These are phyloP conservation scores for Rhagophthalmus giganteus DNA, from an alignment of 2,888 invertebrate species.

Conservation along the genomic window DNA sequence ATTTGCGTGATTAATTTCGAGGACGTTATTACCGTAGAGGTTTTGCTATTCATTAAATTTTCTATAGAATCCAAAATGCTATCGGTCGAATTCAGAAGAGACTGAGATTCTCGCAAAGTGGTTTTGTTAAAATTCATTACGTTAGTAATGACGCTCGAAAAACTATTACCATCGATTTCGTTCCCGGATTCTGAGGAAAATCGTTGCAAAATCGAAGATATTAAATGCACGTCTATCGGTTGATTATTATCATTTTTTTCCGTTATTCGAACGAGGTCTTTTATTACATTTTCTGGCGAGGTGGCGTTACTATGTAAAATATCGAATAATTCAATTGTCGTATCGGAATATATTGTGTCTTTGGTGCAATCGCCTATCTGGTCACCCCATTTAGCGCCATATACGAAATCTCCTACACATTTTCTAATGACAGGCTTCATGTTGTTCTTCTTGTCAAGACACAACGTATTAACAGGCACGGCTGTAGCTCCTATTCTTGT, in stretches of 20 bases:
- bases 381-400: conserved; percentile 60
- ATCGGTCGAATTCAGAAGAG: conserved; percentile 65
- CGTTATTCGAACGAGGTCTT: conserved; percentile 7
- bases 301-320: conserved; percentile 8
- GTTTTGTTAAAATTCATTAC: conserved; percentile 58
- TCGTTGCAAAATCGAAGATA: conserved; percentile 6
- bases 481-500: conserved; percentile 57
- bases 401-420: conserved; percentile 60
- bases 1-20: conserved; percentile 29
- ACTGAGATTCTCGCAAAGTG: conserved; percentile 46
- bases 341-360: conserved; percentile 6
- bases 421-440: conserved; percentile 61
- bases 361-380: conserved; percentile 9
- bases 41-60: conserved; percentile 53
- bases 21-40: conserved; percentile 3
- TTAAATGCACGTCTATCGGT: conserved; percentile 14
- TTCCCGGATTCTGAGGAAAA: not conserved
- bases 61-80: conserved; percentile 63
- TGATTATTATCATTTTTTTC: not conserved
- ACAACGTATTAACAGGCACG: conserved; percentile 53
- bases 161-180: conserved; percentile 36
- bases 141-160: conserved; percentile 57
- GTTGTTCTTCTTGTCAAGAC: conserved; percentile 60
- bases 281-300: conserved; percentile 9
- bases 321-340: conserved; percentile 11